phyloP scores from a whole-genome alignment of 2,113 vertebrate species.

The Montifringilla adamsi region DNA sequence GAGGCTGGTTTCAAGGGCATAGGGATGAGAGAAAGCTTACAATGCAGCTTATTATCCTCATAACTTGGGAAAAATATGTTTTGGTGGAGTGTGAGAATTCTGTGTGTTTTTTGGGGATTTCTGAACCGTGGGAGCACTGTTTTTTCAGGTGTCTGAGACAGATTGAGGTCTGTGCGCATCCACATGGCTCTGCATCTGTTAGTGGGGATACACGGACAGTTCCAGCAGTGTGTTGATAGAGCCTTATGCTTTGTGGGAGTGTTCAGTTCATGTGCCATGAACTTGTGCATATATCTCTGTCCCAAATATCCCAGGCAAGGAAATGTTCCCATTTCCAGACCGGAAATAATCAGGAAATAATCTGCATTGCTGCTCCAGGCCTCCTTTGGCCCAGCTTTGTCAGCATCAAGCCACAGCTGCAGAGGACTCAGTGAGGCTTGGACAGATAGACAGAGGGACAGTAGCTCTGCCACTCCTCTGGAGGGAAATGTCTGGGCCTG shows the following conservation, averaged over 20 bases:
- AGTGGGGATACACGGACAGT: not conserved
- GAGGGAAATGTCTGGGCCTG: not conserved
- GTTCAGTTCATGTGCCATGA: not conserved
- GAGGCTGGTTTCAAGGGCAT: not conserved
- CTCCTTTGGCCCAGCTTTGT: not conserved
- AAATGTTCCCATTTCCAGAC: not conserved
- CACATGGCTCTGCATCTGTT: not conserved
- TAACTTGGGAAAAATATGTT: not conserved
- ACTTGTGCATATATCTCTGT: not conserved
- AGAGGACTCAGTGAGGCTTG: not conserved
- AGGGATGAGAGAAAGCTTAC: not conserved
- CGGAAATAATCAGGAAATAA: not conserved
- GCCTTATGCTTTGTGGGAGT: fast-evolving
- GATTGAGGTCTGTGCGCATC: not conserved
- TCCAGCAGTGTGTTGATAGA: not conserved
- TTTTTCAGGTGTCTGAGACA: not conserved
- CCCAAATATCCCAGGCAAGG: not conserved
- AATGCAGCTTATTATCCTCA: not conserved
- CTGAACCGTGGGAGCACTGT: not conserved
- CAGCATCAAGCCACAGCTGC: not conserved
- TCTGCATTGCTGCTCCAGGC: not conserved
- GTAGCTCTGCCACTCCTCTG: not conserved
- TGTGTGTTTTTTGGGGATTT: not conserved
- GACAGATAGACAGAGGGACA: not conserved
- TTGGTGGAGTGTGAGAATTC: not conserved